Conservation (phyloP, 1,140 invertebrate genomes). For the Acromyrmex heyeri region DNA sequence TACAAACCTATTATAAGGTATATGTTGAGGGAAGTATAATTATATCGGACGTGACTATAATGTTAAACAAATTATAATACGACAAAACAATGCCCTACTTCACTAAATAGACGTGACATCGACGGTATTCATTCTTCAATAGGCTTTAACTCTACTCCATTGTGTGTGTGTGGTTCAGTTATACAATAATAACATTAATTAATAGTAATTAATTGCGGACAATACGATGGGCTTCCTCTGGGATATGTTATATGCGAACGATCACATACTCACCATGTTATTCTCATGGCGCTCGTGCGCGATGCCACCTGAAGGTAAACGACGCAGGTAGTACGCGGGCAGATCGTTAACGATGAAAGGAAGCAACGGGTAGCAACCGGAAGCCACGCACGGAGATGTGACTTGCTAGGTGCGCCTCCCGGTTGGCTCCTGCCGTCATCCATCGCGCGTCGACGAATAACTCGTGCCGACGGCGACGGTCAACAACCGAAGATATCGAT, state of each 20-base stretch:
- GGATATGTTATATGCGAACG: neutral
- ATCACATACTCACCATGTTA: conserved; percentile 36
- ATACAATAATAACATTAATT: neutral
- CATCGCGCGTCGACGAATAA: conserved; percentile 38
- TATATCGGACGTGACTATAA: no score
- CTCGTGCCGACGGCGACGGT: conserved; percentile 55
- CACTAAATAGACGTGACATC: neutral
- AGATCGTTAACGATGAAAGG: conserved; percentile 82
- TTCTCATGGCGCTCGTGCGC: conserved; percentile 49
- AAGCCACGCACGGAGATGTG: conserved; percentile 85
- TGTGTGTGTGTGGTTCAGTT: no score
- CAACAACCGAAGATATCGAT: conserved; percentile 61
- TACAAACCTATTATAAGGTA: no score
- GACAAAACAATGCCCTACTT: no score
- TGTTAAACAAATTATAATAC: no score
- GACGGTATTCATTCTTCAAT: neutral
- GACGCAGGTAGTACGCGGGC: conserved; percentile 50
- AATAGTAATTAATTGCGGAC: neutral
- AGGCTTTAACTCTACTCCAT: neutral
- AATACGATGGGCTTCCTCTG: neutral
- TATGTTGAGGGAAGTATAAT: no score
- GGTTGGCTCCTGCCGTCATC: neutral
- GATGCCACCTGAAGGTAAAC: conserved; percentile 55
- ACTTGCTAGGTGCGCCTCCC: conserved; percentile 67
- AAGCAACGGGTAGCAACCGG: conserved; percentile 81